Conservation (phyloP, 2,113 vertebrate species). For the Sinocyclocheilus anshuiensis region DNA sequence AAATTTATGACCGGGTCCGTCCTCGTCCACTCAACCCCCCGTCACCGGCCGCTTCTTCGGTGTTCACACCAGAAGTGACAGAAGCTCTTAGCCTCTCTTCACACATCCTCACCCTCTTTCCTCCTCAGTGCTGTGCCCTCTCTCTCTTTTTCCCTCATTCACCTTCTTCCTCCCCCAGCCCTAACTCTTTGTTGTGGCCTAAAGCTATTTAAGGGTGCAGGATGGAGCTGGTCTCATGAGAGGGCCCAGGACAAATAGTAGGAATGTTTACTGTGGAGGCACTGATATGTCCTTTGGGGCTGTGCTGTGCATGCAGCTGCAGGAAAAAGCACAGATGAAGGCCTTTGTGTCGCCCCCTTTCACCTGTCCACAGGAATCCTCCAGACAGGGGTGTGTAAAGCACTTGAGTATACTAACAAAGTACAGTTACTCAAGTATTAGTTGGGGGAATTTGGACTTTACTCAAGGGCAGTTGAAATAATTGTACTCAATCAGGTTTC, state of each 20-base stretch:
- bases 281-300: constrained; percentile 52
- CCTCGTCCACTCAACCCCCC: constrained; percentile 45
- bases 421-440: constrained; percentile 4
- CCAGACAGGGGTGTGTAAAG: neutral
- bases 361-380: constrained; percentile 1
- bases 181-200: constrained; percentile 38
- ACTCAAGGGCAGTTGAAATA: neutral
- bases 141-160: constrained; percentile 49
- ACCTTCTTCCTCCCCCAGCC: constrained; percentile 27
- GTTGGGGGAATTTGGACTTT: neutral
- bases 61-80: constrained; percentile 70
- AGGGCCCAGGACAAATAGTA: constrained; percentile 52
- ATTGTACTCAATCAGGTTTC: neutral
- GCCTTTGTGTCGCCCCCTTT: constrained; percentile 12
- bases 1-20: constrained; percentile 44
- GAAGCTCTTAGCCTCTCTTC: constrained; percentile 74
- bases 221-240: constrained; percentile 48
- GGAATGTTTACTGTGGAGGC: constrained; percentile 52
- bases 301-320: constrained; percentile 44
- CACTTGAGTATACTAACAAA: neutral
- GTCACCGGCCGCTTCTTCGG: constrained; percentile 54
- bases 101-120: constrained; percentile 49
- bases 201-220: constrained; percentile 41
- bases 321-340: constrained; percentile 22
- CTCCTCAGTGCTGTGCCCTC: constrained; percentile 43